Percentiles rank a stretch among this genome's conserved stretches.
Evolutionary conservation across 2,888 invertebrate genomes (phyloP).

Genomic region (Drosophila ezoana): DNA sequence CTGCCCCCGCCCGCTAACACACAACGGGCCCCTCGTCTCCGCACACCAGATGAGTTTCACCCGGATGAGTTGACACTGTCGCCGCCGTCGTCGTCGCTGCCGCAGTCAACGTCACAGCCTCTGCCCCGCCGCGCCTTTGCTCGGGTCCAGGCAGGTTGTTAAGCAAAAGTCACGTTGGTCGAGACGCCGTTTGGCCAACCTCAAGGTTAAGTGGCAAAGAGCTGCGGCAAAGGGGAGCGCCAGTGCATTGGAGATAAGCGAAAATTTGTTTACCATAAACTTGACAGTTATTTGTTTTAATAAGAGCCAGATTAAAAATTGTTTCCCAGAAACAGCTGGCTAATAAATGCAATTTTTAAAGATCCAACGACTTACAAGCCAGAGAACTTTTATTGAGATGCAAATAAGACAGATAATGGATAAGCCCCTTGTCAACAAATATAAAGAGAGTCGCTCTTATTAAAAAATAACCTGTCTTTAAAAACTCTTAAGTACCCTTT

Average conservation of each 20-base stretch:
- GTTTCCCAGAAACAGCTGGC: conserved; percentile 1
- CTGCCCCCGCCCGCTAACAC: conserved; percentile 9
- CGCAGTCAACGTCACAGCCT: conserved; percentile 7
- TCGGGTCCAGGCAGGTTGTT: conserved; percentile 48
- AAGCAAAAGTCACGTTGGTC: conserved; percentile 66
- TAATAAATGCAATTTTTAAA: not conserved
- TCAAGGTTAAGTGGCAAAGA: conserved; percentile 64
- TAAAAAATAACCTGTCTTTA: too few species aligned
- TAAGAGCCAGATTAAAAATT: conserved; percentile 38
- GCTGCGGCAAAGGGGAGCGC: conserved; percentile 18
- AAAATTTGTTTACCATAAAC: conserved; percentile 42
- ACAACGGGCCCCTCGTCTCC: conserved; percentile 5
- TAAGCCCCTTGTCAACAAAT: not conserved
- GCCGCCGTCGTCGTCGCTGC: conserved; percentile 3
- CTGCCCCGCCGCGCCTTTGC: conserved; percentile 1
- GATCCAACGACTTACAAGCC: not conserved
- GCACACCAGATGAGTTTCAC: conserved; percentile 36
- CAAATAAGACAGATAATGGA: not conserved
- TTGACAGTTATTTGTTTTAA: conserved; percentile 46
- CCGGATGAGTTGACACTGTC: conserved; percentile 64
- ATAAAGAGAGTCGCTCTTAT: not conserved
- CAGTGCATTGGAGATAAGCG: conserved; percentile 56
- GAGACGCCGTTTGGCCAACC: conserved; percentile 45
- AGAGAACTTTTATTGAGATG: not conserved
- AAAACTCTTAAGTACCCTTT: too few species aligned